Conservation (phyloP, 2,888 invertebrate genomes). For the Mechanitis mazaeus region DNA sequence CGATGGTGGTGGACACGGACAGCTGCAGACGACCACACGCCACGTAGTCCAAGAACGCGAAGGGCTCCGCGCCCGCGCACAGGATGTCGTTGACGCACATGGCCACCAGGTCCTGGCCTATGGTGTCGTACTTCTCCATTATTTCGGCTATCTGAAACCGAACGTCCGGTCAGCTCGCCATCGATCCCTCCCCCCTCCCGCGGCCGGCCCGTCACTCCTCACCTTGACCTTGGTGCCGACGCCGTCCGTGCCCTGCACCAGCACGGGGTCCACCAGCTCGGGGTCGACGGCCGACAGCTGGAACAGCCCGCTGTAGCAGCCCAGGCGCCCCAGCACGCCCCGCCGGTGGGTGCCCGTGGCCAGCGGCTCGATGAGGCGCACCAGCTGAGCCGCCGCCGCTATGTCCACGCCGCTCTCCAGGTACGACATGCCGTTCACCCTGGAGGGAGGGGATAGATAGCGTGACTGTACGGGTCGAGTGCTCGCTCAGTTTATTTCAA, state of each 20-base stretch:
- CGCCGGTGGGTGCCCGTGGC: conserved; percentile 86
- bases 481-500: no score
- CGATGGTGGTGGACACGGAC: conserved; percentile 83
- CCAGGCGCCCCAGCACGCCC: conserved; percentile 89
- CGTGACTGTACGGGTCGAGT: no score
- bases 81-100: conserved; percentile 99
- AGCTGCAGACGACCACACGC: conserved; percentile 92
- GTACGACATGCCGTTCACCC: conserved; percentile 85
- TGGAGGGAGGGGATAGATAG: conserved; percentile 31
- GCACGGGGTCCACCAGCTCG: conserved; percentile 84
- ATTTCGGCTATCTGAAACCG: conserved; percentile 86
- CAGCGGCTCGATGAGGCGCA: conserved; percentile 87
- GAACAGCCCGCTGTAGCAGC: conserved; percentile 96
- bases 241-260: conserved; percentile 97
- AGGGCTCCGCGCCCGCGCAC: conserved; percentile 95
- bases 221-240: conserved; percentile 98
- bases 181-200: no score
- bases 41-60: conserved; percentile 98
- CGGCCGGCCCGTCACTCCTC: conserved; percentile 12
- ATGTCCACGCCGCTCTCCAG: conserved; percentile 95
- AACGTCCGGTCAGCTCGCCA: no score
- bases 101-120: conserved; percentile 97
- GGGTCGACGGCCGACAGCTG: conserved; percentile 83
- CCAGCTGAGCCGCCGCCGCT: conserved; percentile 90
- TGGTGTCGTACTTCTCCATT: conserved; percentile 84